A percentile compares a stretch with the other conserved stretches of the same genome.
phyloP scores from a whole-genome alignment of 2,797 vertebrate species.

The Sparidentex hasta region DNA sequence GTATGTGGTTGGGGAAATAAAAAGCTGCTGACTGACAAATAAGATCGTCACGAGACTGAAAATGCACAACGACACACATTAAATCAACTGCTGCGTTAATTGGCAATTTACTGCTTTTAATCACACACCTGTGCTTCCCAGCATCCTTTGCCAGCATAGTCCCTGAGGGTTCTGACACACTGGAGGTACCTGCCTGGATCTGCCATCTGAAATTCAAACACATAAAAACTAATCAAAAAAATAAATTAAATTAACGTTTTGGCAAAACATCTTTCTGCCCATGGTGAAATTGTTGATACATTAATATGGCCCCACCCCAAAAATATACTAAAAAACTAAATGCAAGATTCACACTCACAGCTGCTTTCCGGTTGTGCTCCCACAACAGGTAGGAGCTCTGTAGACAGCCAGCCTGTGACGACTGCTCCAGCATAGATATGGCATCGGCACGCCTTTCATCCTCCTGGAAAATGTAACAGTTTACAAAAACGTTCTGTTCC shows the following conservation, averaged over 20 bases:
- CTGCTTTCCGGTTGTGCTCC: slow-evolving; percentile 89
- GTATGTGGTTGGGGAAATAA: not conserved
- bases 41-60: not conserved
- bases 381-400: slow-evolving; percentile 95
- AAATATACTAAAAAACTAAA: not conserved
- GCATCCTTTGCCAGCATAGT: slow-evolving; percentile 94
- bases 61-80: not conserved
- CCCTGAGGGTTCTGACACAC: slow-evolving; percentile 93
- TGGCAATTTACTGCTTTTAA: not conserved
- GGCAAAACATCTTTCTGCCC: not conserved
- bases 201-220: slow-evolving; percentile 82
- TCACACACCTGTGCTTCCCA: slow-evolving; percentile 96
- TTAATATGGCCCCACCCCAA: not conserved
- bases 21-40: slow-evolving; percentile 16
- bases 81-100: not conserved
- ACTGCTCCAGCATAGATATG: slow-evolving; percentile 89
- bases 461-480: slow-evolving; percentile 79
- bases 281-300: too few species aligned
- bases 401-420: slow-evolving; percentile 91
- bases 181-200: slow-evolving; percentile 96
- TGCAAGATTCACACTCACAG: slow-evolving; percentile 85
- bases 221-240: not conserved
- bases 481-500: not conserved
- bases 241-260: not conserved
- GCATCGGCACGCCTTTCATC: slow-evolving; percentile 89